Percentiles rank a stretch among this genome's conserved stretches.
Evolutionary conservation across 2,797 vertebrate genomes (phyloP).

Genomic region (Neosilurus hyrtlii): DNA sequence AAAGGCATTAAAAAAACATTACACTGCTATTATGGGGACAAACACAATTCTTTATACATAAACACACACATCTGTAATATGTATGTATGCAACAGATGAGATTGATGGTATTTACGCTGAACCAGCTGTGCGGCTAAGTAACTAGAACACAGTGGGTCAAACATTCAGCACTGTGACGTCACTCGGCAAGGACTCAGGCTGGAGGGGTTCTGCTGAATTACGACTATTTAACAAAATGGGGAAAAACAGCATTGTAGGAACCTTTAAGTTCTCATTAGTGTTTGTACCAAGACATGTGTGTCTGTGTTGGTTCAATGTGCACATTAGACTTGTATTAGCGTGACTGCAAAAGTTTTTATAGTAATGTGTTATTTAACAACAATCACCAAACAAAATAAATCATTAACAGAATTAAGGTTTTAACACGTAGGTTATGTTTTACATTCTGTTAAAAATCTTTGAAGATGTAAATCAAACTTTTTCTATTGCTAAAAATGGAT

Average conservation of each 20-base stretch:
- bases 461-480: not conserved
- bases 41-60: not conserved
- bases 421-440: too few relatives aligned
- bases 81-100: conserved; percentile 32
- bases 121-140: conserved; percentile 9
- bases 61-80: not conserved
- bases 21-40: not conserved
- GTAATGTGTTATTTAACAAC: not conserved
- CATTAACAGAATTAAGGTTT: too few relatives aligned
- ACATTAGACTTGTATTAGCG: too few relatives aligned
- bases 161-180: not conserved
- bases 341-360: not conserved
- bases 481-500: not conserved
- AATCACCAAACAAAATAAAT: too few relatives aligned
- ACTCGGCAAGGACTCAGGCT: not conserved
- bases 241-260: not conserved
- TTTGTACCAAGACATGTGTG: not conserved
- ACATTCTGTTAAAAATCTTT: not conserved
- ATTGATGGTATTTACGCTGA: conserved; percentile 31
- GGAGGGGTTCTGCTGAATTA: not conserved
- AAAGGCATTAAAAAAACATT: conserved; percentile 20
- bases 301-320: too few relatives aligned
- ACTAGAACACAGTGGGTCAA: not conserved
- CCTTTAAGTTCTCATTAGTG: not conserved
- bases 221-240: not conserved